Conservation (phyloP, 2,797 vertebrate species). For the Rallus crepitans region DNA sequence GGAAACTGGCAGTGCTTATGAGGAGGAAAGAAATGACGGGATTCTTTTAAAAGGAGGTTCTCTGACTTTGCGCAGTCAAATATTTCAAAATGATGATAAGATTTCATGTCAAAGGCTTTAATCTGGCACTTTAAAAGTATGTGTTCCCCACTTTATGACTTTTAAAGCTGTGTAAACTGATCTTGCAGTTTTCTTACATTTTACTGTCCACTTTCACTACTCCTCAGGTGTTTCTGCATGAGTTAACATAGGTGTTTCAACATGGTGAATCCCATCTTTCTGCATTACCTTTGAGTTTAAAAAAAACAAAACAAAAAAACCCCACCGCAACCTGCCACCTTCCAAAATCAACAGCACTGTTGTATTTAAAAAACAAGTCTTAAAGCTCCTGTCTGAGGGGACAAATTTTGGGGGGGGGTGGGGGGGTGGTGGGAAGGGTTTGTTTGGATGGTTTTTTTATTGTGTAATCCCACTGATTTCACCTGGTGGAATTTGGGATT, state of each 20-base stretch:
- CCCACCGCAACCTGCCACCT: not conserved
- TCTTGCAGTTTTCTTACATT: not conserved
- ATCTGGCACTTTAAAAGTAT: conserved; percentile 54
- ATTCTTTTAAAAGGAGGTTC: conserved; percentile 68
- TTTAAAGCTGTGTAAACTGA: conserved; percentile 17
- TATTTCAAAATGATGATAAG: conserved; percentile 70
- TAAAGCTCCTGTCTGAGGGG: not conserved
- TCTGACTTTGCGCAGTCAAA: conserved; percentile 65
- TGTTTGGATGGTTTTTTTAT: not conserved
- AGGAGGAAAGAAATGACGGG: conserved; percentile 70
- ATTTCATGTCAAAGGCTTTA: conserved; percentile 70
- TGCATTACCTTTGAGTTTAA: not conserved
- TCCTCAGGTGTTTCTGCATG: not conserved
- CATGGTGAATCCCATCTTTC: not conserved
- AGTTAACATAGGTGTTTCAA: not conserved
- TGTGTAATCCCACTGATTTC: not conserved
- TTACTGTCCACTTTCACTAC: not conserved
- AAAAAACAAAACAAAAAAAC: not conserved
- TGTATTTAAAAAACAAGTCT: conserved; percentile 11
- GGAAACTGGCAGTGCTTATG: conserved; percentile 74
- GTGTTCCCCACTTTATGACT: conserved; percentile 44
- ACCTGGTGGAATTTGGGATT: not conserved
- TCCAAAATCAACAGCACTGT: not conserved
- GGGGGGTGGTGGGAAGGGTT: no score
- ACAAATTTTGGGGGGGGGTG: not conserved